Conservation (phyloP, 2,888 invertebrate genomes). For the Eristalis arbustorum region DNA sequence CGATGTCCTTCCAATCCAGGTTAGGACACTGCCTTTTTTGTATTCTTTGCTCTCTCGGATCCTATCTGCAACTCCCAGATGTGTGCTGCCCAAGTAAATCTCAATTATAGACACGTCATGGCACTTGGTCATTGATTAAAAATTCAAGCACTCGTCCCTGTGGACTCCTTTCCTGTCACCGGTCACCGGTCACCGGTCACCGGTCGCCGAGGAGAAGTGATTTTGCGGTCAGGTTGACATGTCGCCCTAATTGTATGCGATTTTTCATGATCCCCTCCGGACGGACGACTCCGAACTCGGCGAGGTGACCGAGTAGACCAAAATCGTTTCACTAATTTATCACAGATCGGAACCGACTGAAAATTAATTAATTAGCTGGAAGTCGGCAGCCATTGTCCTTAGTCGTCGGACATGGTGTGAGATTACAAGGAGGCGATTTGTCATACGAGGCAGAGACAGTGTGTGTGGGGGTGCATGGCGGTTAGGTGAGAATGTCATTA, state of each 20-base stretch:
- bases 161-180: constrained; percentile 3
- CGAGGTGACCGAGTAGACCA: constrained; percentile 40
- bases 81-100: constrained; percentile 43
- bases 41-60: constrained; percentile 6
- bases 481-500: constrained; percentile 65
- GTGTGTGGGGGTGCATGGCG: not conserved
- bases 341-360: constrained; percentile 51
- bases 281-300: not conserved
- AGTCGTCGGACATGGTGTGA: constrained; percentile 5
- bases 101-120: constrained; percentile 49
- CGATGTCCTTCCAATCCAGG: constrained; percentile 4
- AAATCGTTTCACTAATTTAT: constrained; percentile 65
- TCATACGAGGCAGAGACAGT: not conserved
- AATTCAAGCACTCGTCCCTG: constrained; percentile 41
- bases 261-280: constrained; percentile 46
- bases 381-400: constrained; percentile 47
- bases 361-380: constrained; percentile 65
- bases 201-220: constrained; percentile 14
- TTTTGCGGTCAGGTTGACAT: constrained; percentile 58
- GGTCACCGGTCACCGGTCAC: not conserved
- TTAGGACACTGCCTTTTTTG: constrained; percentile 5
- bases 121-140: constrained; percentile 60
- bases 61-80: constrained; percentile 27
- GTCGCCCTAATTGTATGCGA: constrained; percentile 49
- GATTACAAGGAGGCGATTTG: not conserved